Evolutionary conservation across 2,888 invertebrate genomes (phyloP).

Genomic region (Apamea epomidion): DNA sequence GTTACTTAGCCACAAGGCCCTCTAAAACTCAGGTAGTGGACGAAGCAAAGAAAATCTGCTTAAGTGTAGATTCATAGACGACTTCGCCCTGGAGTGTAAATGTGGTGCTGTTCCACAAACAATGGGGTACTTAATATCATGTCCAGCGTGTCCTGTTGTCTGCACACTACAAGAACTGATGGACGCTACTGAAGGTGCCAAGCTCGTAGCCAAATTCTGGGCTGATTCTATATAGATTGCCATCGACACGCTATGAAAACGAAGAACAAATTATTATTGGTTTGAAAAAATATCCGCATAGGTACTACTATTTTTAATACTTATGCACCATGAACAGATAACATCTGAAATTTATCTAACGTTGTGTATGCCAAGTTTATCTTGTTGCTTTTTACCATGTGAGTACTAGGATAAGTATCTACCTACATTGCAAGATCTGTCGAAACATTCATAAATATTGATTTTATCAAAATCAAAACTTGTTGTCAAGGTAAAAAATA

Average conservation of each 20-base stretch:
- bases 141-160: too few species aligned
- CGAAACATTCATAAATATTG: conserved; percentile 20
- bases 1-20: too few species aligned
- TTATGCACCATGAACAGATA: neutral
- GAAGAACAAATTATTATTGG: neutral
- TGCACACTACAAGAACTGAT: too few species aligned
- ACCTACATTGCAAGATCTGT: neutral
- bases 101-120: too few species aligned
- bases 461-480: conserved; percentile 42
- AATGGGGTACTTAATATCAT: too few species aligned
- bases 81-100: too few species aligned
- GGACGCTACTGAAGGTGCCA: too few species aligned
- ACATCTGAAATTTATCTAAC: conserved; percentile 17
- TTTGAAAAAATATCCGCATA: neutral
- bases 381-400: conserved; percentile 9
- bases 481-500: conserved; percentile 38
- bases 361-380: neutral
- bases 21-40: too few species aligned
- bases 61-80: too few species aligned
- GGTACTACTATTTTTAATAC: neutral
- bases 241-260: neutral
- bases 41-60: too few species aligned
- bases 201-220: too few species aligned
- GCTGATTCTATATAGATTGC: neutral
- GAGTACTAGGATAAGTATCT: neutral